These are phyloP conservation scores for Antechinus flavipes DNA, from an alignment of 2,113 vertebrate genomes.

Conservation along the genomic window DNA sequence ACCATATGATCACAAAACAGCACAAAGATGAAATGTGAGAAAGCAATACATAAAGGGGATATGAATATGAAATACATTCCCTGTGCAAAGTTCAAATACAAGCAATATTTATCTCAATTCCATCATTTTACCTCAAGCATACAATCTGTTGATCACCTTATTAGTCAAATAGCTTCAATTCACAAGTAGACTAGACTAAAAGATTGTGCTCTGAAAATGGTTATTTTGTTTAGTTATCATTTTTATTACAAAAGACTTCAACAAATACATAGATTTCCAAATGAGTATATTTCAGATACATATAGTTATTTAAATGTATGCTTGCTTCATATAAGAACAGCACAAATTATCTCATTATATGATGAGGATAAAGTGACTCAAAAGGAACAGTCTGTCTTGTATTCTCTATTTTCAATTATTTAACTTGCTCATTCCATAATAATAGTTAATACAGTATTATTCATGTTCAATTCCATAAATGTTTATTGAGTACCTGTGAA, in stretches of 20 bases:
- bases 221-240: conserved; percentile 19
- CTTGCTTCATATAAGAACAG: background rate
- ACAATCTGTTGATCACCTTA: background rate
- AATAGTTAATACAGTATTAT: background rate
- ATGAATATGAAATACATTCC: conserved; percentile 26
- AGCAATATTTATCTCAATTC: conserved; percentile 31
- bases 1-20: conserved; percentile 12
- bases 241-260: background rate
- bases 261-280: background rate
- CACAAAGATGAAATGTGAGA: conserved; percentile 38
- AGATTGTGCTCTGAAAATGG: conserved; percentile 10
- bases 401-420: background rate
- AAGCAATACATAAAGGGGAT: background rate
- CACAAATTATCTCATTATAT: background rate
- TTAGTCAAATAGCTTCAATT: background rate
- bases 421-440: conserved; percentile 7
- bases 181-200: background rate
- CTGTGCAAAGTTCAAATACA: background rate
- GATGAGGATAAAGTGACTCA: background rate
- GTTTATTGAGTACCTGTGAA: background rate
- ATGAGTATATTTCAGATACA: background rate
- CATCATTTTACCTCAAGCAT: background rate
- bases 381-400: background rate
- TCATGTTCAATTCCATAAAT: background rate
- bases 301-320: background rate